phyloP scores from a whole-genome alignment of 2,113 vertebrate species.

The Mustelus asterias region DNA sequence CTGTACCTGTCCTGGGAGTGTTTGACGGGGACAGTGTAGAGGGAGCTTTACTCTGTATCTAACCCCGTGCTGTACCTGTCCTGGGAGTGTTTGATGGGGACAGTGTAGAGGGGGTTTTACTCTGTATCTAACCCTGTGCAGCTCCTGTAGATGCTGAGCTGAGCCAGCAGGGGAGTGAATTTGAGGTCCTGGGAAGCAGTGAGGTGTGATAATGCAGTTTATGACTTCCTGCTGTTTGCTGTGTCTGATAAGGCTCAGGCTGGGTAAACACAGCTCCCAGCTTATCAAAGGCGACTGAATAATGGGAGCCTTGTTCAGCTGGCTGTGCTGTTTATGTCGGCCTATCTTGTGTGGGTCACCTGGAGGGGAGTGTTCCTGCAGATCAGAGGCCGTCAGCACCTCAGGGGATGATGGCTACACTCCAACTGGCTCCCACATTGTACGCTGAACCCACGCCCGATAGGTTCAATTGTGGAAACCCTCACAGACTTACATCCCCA shows the following conservation, averaged over 20 bases:
- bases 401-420: too few species aligned
- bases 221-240: not conserved
- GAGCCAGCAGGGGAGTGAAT: not conserved
- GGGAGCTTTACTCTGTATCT: too few species aligned
- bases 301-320: not conserved
- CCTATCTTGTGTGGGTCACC: not conserved
- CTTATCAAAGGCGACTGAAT: not conserved
- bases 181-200: not conserved
- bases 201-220: not conserved
- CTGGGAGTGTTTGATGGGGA: too few species aligned
- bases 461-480: not conserved
- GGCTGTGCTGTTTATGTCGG: not conserved
- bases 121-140: not conserved
- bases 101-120: too few species aligned
- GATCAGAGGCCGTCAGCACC: too few species aligned
- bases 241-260: not conserved
- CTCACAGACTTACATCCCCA: not conserved
- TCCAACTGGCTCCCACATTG: too few species aligned
- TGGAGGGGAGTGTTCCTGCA: too few species aligned
- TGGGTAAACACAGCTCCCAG: not conserved
- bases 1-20: too few species aligned
- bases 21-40: too few species aligned
- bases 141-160: not conserved
- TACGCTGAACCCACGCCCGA: not conserved
- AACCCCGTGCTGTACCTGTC: too few species aligned